Percentiles rank a stretch among this genome's conserved stretches.
Conservation (phyloP, 2,888 invertebrate species). For the Reticulitermes lucifugus region DNA sequence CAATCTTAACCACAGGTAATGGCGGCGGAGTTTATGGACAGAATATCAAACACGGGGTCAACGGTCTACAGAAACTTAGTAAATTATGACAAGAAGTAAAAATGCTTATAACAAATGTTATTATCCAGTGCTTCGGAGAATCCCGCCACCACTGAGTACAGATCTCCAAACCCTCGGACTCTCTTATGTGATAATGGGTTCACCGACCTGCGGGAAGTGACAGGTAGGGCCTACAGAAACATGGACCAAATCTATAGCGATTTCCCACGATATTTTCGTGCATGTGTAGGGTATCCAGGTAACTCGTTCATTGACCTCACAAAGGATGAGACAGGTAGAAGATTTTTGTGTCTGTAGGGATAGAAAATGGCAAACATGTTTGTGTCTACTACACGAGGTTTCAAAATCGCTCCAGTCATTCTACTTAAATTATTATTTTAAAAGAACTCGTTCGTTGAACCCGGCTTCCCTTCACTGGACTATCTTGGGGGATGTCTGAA, state of each 20-base stretch:
- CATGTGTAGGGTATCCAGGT: neutral
- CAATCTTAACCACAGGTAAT: no score
- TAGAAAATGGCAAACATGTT: constrained; percentile 34
- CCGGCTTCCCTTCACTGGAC: neutral
- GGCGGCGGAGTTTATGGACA: no score
- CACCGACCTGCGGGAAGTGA: neutral
- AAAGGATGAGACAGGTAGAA: constrained; percentile 29
- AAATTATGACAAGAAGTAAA: no score
- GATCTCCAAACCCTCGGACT: no score
- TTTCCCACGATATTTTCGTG: constrained; percentile 8
- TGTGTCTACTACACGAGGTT: neutral
- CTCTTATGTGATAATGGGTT: neutral
- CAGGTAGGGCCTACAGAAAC: neutral
- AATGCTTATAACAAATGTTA: no score
- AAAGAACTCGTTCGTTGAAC: constrained; percentile 29
- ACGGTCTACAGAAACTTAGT: no score
- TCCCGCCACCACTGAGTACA: no score
- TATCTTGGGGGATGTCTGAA: neutral
- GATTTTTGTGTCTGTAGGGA: constrained; percentile 8
- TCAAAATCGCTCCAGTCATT: constrained; percentile 10
- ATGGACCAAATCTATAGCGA: neutral
- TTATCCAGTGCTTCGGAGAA: no score
- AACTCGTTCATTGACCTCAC: constrained; percentile 31
- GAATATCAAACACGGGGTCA: no score
- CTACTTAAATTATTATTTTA: constrained; percentile 30